Percentiles rank a stretch among this genome's conserved stretches.
Conservation (phyloP, 2,113 vertebrate genomes). For the Bungarus multicinctus region DNA sequence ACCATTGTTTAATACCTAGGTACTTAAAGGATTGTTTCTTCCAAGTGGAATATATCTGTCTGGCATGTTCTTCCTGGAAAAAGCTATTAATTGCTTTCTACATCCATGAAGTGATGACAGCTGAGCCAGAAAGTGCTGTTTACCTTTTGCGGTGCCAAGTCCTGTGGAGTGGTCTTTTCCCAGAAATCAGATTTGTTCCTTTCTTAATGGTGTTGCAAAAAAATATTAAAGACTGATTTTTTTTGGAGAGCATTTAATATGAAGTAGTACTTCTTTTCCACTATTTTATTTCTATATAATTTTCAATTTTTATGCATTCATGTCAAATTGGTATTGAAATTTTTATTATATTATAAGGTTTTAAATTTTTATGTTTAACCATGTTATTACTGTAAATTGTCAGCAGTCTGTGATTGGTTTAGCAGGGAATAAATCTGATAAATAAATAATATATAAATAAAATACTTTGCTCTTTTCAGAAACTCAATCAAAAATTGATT, state of each 20-base stretch:
- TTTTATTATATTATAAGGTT: not conserved
- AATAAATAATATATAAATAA: not conserved
- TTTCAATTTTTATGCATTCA: not conserved
- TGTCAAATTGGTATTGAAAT: not conserved
- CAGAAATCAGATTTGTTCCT: not conserved
- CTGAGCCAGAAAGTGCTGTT: not conserved
- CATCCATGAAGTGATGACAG: not conserved
- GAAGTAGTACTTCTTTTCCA: not conserved
- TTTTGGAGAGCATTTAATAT: not conserved
- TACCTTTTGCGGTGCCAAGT: not conserved
- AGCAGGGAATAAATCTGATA: not conserved
- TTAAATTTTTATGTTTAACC: not conserved
- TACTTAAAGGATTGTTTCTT: not conserved
- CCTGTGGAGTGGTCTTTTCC: not conserved
- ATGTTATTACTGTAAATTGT: not conserved
- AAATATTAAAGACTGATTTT: not conserved
- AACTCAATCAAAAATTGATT: not conserved
- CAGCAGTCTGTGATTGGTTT: too few relatives aligned
- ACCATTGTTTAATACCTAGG: not conserved
- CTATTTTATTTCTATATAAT: not conserved
- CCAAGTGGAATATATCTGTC: not conserved
- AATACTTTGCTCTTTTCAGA: not conserved
- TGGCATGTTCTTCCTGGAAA: not conserved
- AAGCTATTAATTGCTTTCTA: not conserved
- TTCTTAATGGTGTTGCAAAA: not conserved